These are phyloP conservation scores for Hoplias malabaricus DNA, from an alignment of 2,113 vertebrate genomes.

Conservation along the genomic window DNA sequence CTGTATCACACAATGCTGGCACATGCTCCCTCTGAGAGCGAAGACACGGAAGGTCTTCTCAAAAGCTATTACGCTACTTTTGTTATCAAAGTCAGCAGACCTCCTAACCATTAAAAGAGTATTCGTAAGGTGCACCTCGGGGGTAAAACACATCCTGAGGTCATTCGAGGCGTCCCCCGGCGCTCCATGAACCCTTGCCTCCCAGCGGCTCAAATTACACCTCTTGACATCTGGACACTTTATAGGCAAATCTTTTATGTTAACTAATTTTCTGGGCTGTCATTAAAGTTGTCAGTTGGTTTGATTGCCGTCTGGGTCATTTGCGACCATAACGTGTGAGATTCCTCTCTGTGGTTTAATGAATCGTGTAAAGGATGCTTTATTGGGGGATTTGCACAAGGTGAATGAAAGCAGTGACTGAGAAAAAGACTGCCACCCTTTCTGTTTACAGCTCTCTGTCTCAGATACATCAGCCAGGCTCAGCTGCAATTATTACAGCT, in stretches of 20 bases:
- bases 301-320: conserved; percentile 65
- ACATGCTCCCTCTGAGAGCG: too few relatives aligned
- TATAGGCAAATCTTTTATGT: conserved; percentile 64
- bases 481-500: conserved; percentile 37
- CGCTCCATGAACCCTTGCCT: not conserved
- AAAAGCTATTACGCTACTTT: not conserved
- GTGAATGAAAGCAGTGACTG: conserved; percentile 61
- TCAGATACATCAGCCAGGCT: not conserved
- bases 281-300: conserved; percentile 64
- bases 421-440: conserved; percentile 25
- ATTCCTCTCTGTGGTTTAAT: conserved; percentile 62
- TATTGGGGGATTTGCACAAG: conserved; percentile 68
- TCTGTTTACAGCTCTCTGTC: conserved; percentile 21
- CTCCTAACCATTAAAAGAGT: not conserved
- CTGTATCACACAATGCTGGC: too few relatives aligned
- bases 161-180: conserved; percentile 12
- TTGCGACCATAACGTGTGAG: conserved; percentile 60
- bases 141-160: conserved; percentile 18
- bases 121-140: not conserved
- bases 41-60: too few relatives aligned
- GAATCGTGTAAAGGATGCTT: conserved; percentile 62
- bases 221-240: conserved; percentile 61
- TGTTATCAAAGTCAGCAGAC: not conserved
- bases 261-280: conserved; percentile 64
- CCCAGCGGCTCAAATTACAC: conserved; percentile 32